Percentiles rank a stretch among this genome's conserved stretches.
These are phyloP conservation scores for Crotalus viridis DNA, from an alignment of 2,113 vertebrate genomes.

Conservation along the genomic window DNA sequence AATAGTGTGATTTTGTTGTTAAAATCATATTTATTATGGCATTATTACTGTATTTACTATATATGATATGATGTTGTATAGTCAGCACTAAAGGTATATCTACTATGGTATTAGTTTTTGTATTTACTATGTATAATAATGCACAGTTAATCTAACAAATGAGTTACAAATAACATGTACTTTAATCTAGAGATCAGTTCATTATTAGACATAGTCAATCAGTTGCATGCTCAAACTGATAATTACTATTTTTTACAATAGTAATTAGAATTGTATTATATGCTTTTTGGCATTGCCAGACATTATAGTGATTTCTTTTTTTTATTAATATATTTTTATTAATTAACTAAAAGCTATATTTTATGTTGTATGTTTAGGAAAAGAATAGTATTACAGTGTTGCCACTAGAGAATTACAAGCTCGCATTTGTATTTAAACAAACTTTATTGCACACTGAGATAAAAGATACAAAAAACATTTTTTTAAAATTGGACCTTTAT, in stretches of 20 bases:
- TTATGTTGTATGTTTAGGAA: not conserved
- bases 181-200: constrained; percentile 9
- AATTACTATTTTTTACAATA: not conserved
- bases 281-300: not conserved
- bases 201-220: not conserved
- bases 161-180: not conserved
- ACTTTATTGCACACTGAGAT: not conserved
- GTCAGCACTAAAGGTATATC: not conserved
- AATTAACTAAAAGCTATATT: not conserved
- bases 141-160: not conserved
- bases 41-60: not conserved
- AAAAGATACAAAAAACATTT: not conserved
- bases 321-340: not conserved
- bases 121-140: not conserved
- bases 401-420: not conserved
- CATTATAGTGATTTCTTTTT: not conserved
- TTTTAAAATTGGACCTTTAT: not conserved
- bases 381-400: not conserved
- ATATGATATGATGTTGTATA: not conserved
- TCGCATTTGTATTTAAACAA: not conserved
- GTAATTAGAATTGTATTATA: not conserved
- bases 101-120: not conserved
- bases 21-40: not conserved
- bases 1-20: not conserved
- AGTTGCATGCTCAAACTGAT: not conserved